phyloP scores from a whole-genome alignment of 2,797 vertebrate species.

The Chromobotia macracanthus region DNA sequence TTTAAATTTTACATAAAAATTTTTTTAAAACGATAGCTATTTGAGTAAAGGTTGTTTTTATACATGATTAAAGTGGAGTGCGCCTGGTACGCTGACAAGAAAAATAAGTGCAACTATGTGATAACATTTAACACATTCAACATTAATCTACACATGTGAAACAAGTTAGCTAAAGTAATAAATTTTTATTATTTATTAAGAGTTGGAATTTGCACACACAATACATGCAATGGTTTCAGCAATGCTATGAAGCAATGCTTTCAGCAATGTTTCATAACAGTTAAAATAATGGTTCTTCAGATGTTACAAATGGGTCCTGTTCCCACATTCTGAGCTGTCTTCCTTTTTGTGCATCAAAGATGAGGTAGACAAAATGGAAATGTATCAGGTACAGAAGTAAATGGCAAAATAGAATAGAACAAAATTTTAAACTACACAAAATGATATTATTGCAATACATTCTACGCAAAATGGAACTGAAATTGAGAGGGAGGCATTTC shows the following conservation, averaged over 20 bases:
- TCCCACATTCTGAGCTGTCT: conserved; percentile 78
- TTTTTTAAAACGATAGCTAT: conserved; percentile 81
- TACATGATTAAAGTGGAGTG: conserved; percentile 47
- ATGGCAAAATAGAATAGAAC: conserved; percentile 60
- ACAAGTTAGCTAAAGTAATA: conserved; percentile 71
- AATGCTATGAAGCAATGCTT: no score
- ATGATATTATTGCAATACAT: conserved; percentile 80
- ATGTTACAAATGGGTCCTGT: conserved; percentile 74
- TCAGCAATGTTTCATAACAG: conserved; percentile 75
- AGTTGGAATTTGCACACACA: conserved; percentile 78
- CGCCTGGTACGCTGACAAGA: conserved; percentile 31
- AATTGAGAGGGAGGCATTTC: no score
- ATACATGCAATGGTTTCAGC: no score
- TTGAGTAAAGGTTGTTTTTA: conserved; percentile 64
- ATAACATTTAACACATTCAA: conserved; percentile 67
- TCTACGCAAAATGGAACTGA: conserved; percentile 76
- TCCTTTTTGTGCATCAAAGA: conserved; percentile 71
- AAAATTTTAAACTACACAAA: conserved; percentile 76
- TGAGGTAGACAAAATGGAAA: conserved; percentile 69
- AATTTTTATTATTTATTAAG: conserved; percentile 87
- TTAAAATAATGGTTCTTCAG: conserved; percentile 73
- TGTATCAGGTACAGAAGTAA: conserved; percentile 65
- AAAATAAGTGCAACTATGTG: conserved; percentile 29
- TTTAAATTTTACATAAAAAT: conserved; percentile 85
- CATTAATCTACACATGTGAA: conserved; percentile 72